A percentile compares a stretch with the other conserved stretches of the same genome.
Conservation (phyloP, 2,888 invertebrate genomes). For the Timema cristinae region DNA sequence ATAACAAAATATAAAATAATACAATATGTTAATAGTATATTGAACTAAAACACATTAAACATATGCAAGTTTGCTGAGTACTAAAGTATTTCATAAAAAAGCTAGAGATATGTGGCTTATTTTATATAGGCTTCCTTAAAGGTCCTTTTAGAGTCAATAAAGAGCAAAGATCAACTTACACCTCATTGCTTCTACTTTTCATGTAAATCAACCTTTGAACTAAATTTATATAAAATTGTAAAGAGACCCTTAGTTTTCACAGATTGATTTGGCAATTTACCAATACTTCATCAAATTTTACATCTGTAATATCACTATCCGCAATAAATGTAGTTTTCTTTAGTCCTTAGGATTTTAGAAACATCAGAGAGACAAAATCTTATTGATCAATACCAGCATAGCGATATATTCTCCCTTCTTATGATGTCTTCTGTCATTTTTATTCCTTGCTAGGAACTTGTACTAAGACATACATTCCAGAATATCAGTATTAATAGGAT, state of each 20-base stretch:
- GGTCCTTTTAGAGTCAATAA: too few relatives aligned
- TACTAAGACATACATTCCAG: conserved; percentile 7
- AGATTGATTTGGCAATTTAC: background rate
- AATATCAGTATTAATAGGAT: background rate
- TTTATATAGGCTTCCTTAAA: too few relatives aligned
- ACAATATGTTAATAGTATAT: too few relatives aligned
- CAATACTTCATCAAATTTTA: conserved; percentile 6
- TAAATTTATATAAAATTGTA: background rate
- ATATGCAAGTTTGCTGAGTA: background rate
- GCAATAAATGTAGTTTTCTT: background rate
- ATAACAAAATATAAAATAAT: too few relatives aligned
- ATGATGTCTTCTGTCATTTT: background rate
- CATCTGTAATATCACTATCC: background rate
- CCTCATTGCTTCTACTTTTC: background rate
- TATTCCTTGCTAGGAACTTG: background rate
- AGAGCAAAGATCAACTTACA: too few relatives aligned
- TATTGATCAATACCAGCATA: conserved; percentile 6
- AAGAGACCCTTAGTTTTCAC: background rate
- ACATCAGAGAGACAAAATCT: conserved; percentile 1
- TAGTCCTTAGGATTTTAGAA: background rate
- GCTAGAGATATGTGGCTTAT: too few relatives aligned
- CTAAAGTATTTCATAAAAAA: too few relatives aligned
- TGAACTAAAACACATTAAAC: background rate
- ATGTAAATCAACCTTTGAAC: background rate
- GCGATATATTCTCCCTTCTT: background rate